Conservation (phyloP, 2,113 vertebrate species). For the Toxotes jaculatrix region DNA sequence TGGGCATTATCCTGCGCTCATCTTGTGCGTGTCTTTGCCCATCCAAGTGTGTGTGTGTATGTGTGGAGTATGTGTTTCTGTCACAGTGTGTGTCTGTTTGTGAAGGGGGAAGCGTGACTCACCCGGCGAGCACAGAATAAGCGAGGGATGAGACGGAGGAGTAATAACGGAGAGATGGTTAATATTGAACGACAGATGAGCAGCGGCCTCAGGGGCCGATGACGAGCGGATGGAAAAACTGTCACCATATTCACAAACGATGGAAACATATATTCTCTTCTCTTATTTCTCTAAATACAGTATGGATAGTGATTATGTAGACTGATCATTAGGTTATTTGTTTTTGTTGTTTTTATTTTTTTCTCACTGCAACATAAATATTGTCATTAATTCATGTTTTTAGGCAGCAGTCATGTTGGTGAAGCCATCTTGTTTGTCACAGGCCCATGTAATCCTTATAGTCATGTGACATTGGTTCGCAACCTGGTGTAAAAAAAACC, state of each 20-base stretch:
- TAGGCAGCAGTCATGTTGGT: background rate
- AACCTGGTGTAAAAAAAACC: background rate
- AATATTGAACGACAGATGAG: slow-evolving; percentile 79
- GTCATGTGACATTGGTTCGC: background rate
- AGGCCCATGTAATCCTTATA: background rate
- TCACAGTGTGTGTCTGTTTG: slow-evolving; percentile 48
- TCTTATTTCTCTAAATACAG: background rate
- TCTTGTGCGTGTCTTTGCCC: slow-evolving; percentile 1
- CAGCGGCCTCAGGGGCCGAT: slow-evolving; percentile 37
- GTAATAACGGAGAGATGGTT: slow-evolving; percentile 69
- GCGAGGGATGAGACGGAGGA: slow-evolving; percentile 66
- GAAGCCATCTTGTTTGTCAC: background rate
- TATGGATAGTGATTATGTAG: slow-evolving; percentile 2
- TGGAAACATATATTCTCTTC: background rate
- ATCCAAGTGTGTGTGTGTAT: slow-evolving; percentile 12
- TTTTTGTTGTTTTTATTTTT: background rate
- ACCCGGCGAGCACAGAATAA: slow-evolving; percentile 50
- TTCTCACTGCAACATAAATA: background rate
- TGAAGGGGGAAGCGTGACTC: slow-evolving; percentile 59
- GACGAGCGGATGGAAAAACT: slow-evolving; percentile 47
- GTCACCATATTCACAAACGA: slow-evolving; percentile 23
- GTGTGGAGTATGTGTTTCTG: slow-evolving; percentile 17
- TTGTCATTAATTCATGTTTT: background rate
- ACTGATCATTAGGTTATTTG: slow-evolving; percentile 6
- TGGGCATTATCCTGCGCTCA: slow-evolving; percentile 21